Evolutionary conservation across 2,797 vertebrate species (phyloP), one percentile per base, ranked within the genome.

Genomic region (Onychomys arenicola): DNA sequence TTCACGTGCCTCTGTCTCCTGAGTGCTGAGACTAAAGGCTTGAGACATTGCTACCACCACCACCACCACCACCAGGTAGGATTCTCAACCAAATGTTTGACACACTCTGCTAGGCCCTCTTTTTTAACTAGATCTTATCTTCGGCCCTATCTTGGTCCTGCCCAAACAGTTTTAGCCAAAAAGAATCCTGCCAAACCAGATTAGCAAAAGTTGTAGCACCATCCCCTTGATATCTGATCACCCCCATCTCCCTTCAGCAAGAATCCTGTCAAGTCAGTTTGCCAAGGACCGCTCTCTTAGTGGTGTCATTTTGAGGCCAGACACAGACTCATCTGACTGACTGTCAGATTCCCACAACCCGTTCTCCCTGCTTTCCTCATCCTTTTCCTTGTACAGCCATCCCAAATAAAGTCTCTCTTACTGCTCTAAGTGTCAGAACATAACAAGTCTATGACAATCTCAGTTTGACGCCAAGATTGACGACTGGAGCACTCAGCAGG

Each of bases 151-250:
- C 17, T 81, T 84, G 71, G 37, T 8, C 52, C 23, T 57, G 78
- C 76, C 67, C 69, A 25, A 37, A 57, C 34, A 61, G 69, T 93
- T 92, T 92, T 73, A 89, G 40, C 55, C 67, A 88, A 77, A 90
- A 71, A 88, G 71, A 92, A 92, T 92, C 82, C 32, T 57, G 78
- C 69, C 37, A 69, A n/a, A 10, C 81, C 76, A 87, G n/a, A 76
- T 67, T 75, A 90, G 25, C 16, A 37, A 82, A 78, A 87, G 40
- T 23, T 29, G 16, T 19, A 43, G n/a, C 19, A 55, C 17, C 1
- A 25, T 23, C 63, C 27, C 21, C 81, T 55, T 61, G 19, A 81
- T 55, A 88, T 61, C 49, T 59, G 59, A 69, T 93, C 40, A 69
- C 40, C 23, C n/a, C 80, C 40, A 61, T 46, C 65, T 91, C 43